Evolutionary conservation across 2,113 vertebrate genomes (phyloP), one percentile per base, ranked within the genome.

Genomic region (Clarias batrachus): DNA sequence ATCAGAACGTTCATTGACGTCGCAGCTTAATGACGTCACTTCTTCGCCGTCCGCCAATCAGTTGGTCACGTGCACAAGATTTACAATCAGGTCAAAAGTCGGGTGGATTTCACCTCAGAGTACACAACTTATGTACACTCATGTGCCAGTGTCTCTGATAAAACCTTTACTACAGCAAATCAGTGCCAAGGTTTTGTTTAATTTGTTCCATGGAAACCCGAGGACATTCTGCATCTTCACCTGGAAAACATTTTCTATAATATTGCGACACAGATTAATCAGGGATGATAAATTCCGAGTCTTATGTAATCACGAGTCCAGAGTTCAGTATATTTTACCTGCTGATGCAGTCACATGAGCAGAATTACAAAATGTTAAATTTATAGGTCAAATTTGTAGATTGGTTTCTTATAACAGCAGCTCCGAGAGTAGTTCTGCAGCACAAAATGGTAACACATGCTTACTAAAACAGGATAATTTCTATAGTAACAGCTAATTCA

Each of bases 111-210:
- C 13, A 33, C 21, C 3, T 12, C 21, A 57, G 37, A 6, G 82
- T 37, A 70, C 8, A 21, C 3, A 23, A 23, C 17, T 62, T 3
- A 62, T 81, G 37, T n/a, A 41, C 48, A 48, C 66, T 23, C 27
- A 17, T 71, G 82, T 83, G 62, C 23, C 41, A 65, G 12, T 33
- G 11, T 83, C 16, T 56, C n/a, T 56, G 81, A 68, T 82, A 82
- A 68, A 41, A n/a, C 25, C 4, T 12, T 5, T 52, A n/a, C 37
- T 66, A 12, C 62, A 68, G 14, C 41, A 41, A 56, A 19, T 70
- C n/a, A 25, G 68, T 37, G 12, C 4, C 66, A 27, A 33, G 13
- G 54, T 25, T 57, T 57, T 9, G 8, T 21, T 62, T 59, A 30
- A 83, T 57, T 4, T 37, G 4, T 57, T 66, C 11, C 52, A 81